Base-by-base conservation (phyloP, 1,140 invertebrate species). In the Danaus melanippus region DNA sequence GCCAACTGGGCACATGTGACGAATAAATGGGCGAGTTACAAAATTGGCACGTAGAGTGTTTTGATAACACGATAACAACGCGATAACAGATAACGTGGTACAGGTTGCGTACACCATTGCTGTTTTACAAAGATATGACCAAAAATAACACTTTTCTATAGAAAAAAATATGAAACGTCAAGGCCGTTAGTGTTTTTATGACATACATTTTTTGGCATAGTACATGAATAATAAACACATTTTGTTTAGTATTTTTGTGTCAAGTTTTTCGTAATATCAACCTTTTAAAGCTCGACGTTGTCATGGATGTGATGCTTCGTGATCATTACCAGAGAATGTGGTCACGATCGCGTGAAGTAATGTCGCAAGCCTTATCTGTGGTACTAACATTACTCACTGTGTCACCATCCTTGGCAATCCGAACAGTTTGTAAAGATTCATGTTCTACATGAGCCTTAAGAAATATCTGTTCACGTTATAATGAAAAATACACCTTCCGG, bases 1-100 rank as follows among this genome's bases (percentile, higher is more conserved):
- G 64, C 65, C 60, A 68, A 72, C 71, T 65, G 57, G 61, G 48
- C 64, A 70, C 64, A 67, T 56, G 67, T 70, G 57, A 64, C 57
- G 56, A 65, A 69, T 66, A 57, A 82, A 76, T 82, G 76, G 52
- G 67, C 67, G 41, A 21, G 60, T 62, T 60, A 61, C 65, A 58
- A 64, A 66, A 67, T 32, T 84, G 76, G 78, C 71, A 81, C 68
- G 80, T 70, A 66, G 72, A 72, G 70, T 69, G 66, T 55, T 51
- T 54, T 80, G 83, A 86, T 84, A 86, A 82, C 74, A 78, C 80
- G 83, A 86, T 86, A 86, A 86, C 62, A 57, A 56, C 43, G 62
- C 70, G 75, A 80, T 85, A 83, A 62, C 61, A 32, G 21, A 32
- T 32, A 32, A 32, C 21, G 21, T 32, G 21, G 21, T 32, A 32